Conservation (phyloP, 2,797 vertebrate species). For the Oophaga sylvatica region DNA sequence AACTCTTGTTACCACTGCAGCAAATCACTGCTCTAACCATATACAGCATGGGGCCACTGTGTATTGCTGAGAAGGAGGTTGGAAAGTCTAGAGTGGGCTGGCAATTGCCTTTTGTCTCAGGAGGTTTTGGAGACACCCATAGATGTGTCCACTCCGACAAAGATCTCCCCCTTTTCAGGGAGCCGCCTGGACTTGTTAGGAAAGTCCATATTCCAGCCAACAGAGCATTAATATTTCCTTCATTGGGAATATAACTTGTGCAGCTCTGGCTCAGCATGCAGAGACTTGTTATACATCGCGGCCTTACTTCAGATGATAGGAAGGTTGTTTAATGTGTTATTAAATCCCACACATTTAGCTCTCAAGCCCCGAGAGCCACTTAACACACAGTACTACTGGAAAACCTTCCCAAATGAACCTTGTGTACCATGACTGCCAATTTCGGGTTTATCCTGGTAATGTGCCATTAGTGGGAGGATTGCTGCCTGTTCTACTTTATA, state of each 20-base stretch:
- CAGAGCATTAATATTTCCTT: not conserved
- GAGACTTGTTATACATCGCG: not conserved
- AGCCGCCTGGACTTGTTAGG: too few relatives aligned
- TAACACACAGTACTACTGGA: not conserved
- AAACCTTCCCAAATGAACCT: not conserved
- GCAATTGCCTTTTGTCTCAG: too few relatives aligned
- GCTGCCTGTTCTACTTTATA: not conserved
- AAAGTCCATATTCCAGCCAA: too few relatives aligned
- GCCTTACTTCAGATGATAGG: not conserved
- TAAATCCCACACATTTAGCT: not conserved
- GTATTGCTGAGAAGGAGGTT: too few relatives aligned
- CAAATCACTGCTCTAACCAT: too few relatives aligned
- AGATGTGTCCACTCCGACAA: too few relatives aligned
- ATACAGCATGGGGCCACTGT: too few relatives aligned
- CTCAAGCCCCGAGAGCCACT: conserved; percentile 1
- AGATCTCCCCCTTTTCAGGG: too few relatives aligned
- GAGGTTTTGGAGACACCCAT: too few relatives aligned
- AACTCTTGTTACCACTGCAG: too few relatives aligned
- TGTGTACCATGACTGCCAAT: not conserved
- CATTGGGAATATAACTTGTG: not conserved
- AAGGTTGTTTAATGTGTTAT: not conserved
- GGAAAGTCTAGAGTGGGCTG: too few relatives aligned
- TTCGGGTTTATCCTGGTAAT: not conserved
- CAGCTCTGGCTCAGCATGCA: not conserved
- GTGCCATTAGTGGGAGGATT: not conserved